Percentiles rank a stretch among this genome's conserved stretches.
These are phyloP conservation scores for Charadrius vociferus DNA, from an alignment of 2,113 vertebrate species.

Conservation along the genomic window DNA sequence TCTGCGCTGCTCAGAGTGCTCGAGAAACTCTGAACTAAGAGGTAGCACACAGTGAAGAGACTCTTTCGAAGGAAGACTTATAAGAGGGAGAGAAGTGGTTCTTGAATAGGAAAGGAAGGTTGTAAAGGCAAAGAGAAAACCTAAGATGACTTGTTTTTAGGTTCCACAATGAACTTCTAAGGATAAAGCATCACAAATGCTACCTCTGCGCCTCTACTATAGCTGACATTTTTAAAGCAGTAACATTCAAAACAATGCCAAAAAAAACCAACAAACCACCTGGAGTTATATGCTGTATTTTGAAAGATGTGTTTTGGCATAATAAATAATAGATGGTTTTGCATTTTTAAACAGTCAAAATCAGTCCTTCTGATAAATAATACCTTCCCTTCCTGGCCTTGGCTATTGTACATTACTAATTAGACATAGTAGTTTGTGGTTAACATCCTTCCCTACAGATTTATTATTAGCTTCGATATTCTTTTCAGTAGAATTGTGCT, in stretches of 20 bases:
- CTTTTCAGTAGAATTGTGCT: slow-evolving; percentile 41
- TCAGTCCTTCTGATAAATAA: slow-evolving; percentile 32
- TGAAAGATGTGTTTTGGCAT: slow-evolving; percentile 16
- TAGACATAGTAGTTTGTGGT: slow-evolving; percentile 53
- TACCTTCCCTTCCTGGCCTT: not conserved
- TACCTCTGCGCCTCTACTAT: not conserved
- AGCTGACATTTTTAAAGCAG: not conserved
- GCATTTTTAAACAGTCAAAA: slow-evolving; percentile 50
- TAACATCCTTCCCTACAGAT: slow-evolving; percentile 49
- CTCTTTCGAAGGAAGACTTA: not conserved
- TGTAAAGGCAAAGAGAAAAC: not conserved
- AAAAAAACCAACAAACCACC: not conserved
- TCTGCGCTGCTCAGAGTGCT: not conserved
- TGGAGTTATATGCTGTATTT: not conserved
- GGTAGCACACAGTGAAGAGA: not conserved
- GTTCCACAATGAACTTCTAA: not conserved
- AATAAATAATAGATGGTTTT: slow-evolving; percentile 42
- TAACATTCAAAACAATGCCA: not conserved
- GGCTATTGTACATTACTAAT: slow-evolving; percentile 52
- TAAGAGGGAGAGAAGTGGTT: not conserved
- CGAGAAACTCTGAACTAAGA: not conserved
- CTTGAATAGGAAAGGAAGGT: not conserved
- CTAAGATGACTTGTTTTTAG: not conserved
- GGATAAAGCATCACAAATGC: not conserved
- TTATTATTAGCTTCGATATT: slow-evolving; percentile 24